Evolutionary conservation across 2,888 invertebrate genomes (phyloP), one percentile per base, ranked within the genome.

Genomic region (Dione juno): DNA sequence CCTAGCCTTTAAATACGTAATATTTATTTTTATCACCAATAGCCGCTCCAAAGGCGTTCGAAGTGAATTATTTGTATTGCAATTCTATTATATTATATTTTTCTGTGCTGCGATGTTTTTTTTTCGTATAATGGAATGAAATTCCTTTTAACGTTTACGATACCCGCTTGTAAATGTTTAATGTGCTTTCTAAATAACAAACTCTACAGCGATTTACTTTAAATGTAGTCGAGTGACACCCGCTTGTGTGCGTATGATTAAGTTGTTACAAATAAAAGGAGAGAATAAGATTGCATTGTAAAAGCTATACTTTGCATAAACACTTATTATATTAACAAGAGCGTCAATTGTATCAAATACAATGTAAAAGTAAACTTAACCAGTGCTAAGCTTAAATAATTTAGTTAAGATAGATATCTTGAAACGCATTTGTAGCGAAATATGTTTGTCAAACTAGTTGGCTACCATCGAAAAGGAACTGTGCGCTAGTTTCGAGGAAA

Each of bases 241-340:
- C 76, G 71, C 71, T 79, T 75, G 76, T 77, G 71, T 76, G 74
- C 77, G 84, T 84, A 80, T 77, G 28, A 86, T 88, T 90, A 88
- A 88, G 87, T 88, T 89, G 83, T 88, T 88, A 87, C 82, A 82
- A 88, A 80, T 81, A 87, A 81, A 90, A 90, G 90, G 92, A 93
- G 92, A 92, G 92, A 92, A 90, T 87, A 92, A 92, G 92, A 92
- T 92, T 92, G 91, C 90, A 90, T 87, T 82, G 86, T 87, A 80
- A 83, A 84, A 81, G 2, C 78, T 86, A 84, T 87, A 87, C 88
- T 88, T 88, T 90, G 89, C 90, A 88, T 84, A 84, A 83, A 83
- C 81, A 81, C 75, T 83, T 81, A 82, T 82, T 81, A 82, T 82
- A 78, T 80, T 78, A 75, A 79, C 78, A 78, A 77, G 77, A 81